A percentile compares a stretch with the other conserved stretches of the same genome.
Conservation (phyloP, 1,140 invertebrate species). For the Zeugodacus cucurbitae region DNA sequence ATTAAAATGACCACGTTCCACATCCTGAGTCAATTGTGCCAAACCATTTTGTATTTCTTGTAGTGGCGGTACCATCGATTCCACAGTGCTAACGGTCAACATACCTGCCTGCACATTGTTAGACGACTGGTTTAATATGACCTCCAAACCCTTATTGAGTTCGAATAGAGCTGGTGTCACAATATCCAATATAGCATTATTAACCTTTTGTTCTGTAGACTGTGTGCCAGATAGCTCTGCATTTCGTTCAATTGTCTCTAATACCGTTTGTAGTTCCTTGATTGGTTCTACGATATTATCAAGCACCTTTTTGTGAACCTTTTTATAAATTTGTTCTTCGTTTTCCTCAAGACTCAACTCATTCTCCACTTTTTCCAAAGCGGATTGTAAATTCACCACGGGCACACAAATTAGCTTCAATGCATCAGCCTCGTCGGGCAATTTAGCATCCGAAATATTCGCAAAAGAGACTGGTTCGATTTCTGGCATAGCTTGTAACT, state of each 20-base stretch:
- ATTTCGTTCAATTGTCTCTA: constrained; percentile 66
- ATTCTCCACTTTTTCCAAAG: constrained; percentile 66
- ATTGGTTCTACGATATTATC: constrained; percentile 67
- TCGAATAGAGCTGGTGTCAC: constrained; percentile 68
- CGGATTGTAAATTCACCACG: constrained; percentile 65
- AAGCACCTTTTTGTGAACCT: constrained; percentile 66
- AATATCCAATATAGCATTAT: constrained; percentile 68
- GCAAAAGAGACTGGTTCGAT: constrained; percentile 66
- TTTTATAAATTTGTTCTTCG: constrained; percentile 60
- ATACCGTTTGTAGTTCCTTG: constrained; percentile 63
- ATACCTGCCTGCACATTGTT: constrained; percentile 57
- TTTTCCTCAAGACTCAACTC: constrained; percentile 64
- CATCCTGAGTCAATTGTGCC: constrained; percentile 61
- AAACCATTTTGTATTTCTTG: constrained; percentile 68
- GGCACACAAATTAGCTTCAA: constrained; percentile 62
- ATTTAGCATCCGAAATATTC: constrained; percentile 67
- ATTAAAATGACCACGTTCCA: constrained; percentile 54
- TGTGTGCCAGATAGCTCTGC: constrained; percentile 64
- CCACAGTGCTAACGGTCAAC: constrained; percentile 65
- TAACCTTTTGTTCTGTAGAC: constrained; percentile 68
- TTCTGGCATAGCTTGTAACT: constrained; percentile 66
- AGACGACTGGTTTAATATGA: constrained; percentile 58
- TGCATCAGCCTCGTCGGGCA: constrained; percentile 65
- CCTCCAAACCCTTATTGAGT: constrained; percentile 67
- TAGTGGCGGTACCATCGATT: constrained; percentile 67